Base-by-base conservation (phyloP, 2,797 vertebrate genomes). In the Lateolabrax maculatus region DNA sequence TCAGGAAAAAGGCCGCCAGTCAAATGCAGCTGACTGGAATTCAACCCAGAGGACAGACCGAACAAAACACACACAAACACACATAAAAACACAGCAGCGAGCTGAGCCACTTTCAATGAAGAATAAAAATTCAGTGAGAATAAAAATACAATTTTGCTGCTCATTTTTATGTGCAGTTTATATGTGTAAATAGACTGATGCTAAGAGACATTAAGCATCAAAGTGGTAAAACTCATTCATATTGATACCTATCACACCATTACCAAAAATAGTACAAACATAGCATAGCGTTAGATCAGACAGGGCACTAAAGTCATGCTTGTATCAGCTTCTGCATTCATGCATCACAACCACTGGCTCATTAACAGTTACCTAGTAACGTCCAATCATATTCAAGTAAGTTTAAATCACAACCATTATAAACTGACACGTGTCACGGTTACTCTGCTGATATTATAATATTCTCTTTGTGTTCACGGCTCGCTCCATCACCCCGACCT, bases 21-120 rank as follows among this genome's bases (percentile, higher is more conserved):
- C 81, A 79, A 74, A 83, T 37, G 57, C 79, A 85, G 75, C 76
- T 73, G 84, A 74, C 46, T 56, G 75, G 34, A 71, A 60, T 60
- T 74, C 48, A 37, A 67, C 44, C 25, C 49, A 19, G 55, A 77
- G 60, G 77, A 67, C 49, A 48, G 63, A 61, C 27, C 49, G 39
- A 71, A 21, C 23, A 44, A 55, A 72, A 61, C 41, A 51, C 55
- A 51, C 15, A 36, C 36, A 36, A 51, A 58, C 41, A 66, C 79
- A 51, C 15, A 36, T 36, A 36, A 51, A 58, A 34, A 66, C 79
- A 15, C 61, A 29, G 34, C 25, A 29, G 52, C 39, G 39, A 27
- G 19, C 68, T 78, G 49, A 74, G 65, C 19, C 34, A 6, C 58
- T 43, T 41, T 61, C 0, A 69, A 41, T 41, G 34, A 37, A 68